Base-by-base conservation (phyloP, 2,888 invertebrate genomes). In the Agrochola lychnidis region DNA sequence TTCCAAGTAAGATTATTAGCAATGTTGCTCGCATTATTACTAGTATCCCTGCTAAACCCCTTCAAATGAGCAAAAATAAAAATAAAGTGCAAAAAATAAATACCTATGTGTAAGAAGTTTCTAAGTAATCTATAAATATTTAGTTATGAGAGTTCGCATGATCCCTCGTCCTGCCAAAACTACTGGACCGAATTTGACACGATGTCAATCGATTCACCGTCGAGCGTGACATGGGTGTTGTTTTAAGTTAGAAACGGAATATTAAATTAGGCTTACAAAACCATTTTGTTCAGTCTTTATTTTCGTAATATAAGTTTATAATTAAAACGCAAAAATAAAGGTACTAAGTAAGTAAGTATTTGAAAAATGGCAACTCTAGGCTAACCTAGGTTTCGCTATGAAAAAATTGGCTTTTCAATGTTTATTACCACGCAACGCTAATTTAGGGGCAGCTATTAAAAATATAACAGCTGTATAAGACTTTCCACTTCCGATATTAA, bases 191-290 rank as follows among this genome's bases (percentile, higher is more conserved):
- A 64, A 76, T 64, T 53, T 81, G 82, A 84, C 75, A 83, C 67
- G 64, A 71, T 84, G 84, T 80, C 69, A 80, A 82, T 84, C 76
- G 76, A 83, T 81, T 70, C 45, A 36, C 53, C 19, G 64, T 22
- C 57, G 25, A 25, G 45, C 64, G 48, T 75, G 62, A 80, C 16
- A 62, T 36, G 63, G 70, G 84, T 72, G 30, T 14, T 74, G 70
- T 71, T 84, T 82, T 84, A 42, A 70, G 66, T 62, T 69, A 75
- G 56, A 70, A 57, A 36, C 42, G 4, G 70, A 82, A 68, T 77
- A 62, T 66, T 66, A 67, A 82, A 79, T 75, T 14, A 75, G 51
- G 62, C 40, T 75, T 63, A 30, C 10, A 4, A 36, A 42, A 36
- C 9, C 3, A 6, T 64, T 80, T 64, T 51, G 62, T 40, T 30